These are phyloP conservation scores for Sinotaia quadrata DNA, from an alignment of 2,888 invertebrate species.

Conservation along the genomic window DNA sequence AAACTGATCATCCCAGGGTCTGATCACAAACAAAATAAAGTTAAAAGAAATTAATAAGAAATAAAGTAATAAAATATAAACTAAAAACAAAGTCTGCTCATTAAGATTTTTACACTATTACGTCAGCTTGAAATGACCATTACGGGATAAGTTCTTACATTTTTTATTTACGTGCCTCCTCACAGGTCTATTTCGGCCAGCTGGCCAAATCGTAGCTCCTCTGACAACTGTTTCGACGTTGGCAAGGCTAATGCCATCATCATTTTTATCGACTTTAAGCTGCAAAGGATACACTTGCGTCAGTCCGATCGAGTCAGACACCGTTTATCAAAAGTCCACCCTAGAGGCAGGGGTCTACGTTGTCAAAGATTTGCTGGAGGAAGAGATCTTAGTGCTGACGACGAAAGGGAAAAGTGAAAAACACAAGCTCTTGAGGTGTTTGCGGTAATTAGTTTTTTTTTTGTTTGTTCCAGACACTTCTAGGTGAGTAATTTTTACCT, in stretches of 20 bases:
- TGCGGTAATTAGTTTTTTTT: too few species aligned
- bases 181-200: slow-evolving; percentile 17
- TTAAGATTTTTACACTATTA: too few species aligned
- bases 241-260: slow-evolving; percentile 17
- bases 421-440: slow-evolving; percentile 16
- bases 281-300: slow-evolving; percentile 23
- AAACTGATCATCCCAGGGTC: too few species aligned
- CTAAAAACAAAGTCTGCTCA: too few species aligned
- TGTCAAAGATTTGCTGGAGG: slow-evolving; percentile 18
- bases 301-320: slow-evolving; percentile 23
- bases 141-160: too few species aligned
- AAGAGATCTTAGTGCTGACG: slow-evolving; percentile 1
- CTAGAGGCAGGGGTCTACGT: slow-evolving; percentile 15
- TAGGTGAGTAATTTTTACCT: too few species aligned
- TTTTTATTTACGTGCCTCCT: too few species aligned
- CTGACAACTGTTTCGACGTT: slow-evolving; percentile 13
- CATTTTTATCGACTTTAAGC: neutral
- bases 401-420: neutral
- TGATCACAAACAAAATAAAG: too few species aligned
- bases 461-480: too few species aligned
- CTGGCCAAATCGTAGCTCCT: neutral
- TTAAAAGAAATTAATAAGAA: too few species aligned
- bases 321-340: slow-evolving; percentile 12
- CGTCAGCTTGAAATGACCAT: too few species aligned
- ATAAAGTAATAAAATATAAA: too few species aligned